phyloP scores from a whole-genome alignment of 30 jellyfish, hydroid and myxozoan genomes.

The Hydractinia echinata region DNA sequence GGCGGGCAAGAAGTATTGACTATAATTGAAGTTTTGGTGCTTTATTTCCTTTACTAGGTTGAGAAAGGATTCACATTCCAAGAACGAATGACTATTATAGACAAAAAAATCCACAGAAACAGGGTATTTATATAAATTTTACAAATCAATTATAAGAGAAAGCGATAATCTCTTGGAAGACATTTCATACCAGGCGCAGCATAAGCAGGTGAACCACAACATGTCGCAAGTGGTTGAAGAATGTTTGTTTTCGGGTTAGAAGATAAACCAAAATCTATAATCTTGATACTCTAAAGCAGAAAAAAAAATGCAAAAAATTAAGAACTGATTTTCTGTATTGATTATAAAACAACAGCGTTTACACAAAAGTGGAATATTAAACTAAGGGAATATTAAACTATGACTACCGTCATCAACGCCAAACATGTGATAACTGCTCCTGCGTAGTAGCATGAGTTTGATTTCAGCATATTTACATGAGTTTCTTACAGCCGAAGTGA shows the following conservation, averaged over 20 bases:
- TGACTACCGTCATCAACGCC: too few relatives aligned
- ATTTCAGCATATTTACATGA: too few relatives aligned
- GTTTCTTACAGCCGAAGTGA: too few relatives aligned
- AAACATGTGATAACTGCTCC: too few relatives aligned
- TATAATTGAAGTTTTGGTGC: too few relatives aligned
- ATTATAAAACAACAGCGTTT: not conserved
- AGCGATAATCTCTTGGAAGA: not conserved
- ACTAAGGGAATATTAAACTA: too few relatives aligned
- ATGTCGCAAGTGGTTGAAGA: conserved; percentile 79
- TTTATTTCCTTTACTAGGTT: too few relatives aligned
- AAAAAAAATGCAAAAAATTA: not conserved
- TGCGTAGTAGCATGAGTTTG: too few relatives aligned
- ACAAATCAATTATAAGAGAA: not conserved
- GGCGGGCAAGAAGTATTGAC: too few relatives aligned
- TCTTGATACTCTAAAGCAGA: conserved; percentile 51
- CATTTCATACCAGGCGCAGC: conserved; percentile 93
- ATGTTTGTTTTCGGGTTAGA: conserved; percentile 88
- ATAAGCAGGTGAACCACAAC: conserved; percentile 98
- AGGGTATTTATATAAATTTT: not conserved
- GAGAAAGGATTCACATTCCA: too few relatives aligned
- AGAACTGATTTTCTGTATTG: not conserved
- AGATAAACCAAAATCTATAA: conserved; percentile 93
- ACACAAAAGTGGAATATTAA: not conserved
- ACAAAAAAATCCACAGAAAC: not conserved
- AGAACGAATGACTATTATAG: too few relatives aligned